Evolutionary conservation across 2,888 invertebrate species (phyloP).

Genomic region (Lepetodrilus schrolli): DNA sequence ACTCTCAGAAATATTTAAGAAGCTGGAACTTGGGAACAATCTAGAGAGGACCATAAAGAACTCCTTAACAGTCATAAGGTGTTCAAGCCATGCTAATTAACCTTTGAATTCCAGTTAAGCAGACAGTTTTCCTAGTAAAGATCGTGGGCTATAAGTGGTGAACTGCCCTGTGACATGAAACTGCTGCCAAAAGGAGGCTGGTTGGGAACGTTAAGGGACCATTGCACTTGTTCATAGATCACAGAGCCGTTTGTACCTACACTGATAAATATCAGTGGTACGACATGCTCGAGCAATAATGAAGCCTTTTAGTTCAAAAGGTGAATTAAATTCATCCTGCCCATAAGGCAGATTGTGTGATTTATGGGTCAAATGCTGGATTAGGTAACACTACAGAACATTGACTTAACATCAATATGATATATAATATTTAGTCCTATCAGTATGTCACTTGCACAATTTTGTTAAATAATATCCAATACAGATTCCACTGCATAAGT

Average conservation of each 20-base stretch:
- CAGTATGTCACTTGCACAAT: no score
- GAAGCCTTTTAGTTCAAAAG: background rate
- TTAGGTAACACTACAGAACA: no score
- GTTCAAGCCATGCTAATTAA: conserved; percentile 4
- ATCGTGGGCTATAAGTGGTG: conserved; percentile 3
- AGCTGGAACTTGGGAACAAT: background rate
- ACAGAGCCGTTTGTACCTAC: background rate
- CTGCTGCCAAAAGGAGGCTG: no score
- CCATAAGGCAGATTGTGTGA: no score
- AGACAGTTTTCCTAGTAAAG: conserved; percentile 4
- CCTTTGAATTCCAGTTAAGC: conserved; percentile 20
- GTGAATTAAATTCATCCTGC: background rate
- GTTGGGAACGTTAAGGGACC: no score
- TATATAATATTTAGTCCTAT: no score
- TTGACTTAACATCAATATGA: no score
- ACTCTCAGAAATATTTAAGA: background rate
- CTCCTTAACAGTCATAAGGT: conserved; percentile 12
- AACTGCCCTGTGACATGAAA: conserved; percentile 1
- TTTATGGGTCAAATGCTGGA: no score
- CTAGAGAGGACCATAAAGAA: conserved; percentile 3
- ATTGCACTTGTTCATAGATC: conserved; percentile 12
- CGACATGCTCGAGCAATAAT: background rate
- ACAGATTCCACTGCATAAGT: no score
- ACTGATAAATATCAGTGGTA: no score
- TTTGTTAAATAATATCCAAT: no score